Evolutionary conservation across 2,113 vertebrate genomes (phyloP).

Genomic region (Odobenus rosmarus): DNA sequence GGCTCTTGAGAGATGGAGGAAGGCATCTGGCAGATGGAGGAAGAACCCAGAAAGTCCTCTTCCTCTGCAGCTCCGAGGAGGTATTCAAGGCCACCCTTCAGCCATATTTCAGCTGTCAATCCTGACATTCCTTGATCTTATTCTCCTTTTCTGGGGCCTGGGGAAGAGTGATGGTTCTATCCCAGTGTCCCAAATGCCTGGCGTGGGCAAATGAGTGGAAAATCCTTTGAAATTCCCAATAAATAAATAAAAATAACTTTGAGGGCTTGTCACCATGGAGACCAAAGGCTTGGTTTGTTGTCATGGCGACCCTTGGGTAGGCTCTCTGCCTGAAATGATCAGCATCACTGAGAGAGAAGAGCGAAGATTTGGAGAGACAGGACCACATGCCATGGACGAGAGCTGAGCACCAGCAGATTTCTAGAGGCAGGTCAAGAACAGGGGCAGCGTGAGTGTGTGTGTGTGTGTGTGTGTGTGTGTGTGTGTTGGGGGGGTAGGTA

Average conservation of each 20-base stretch:
- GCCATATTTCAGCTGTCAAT: neutral
- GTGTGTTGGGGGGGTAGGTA: rapidly evolving
- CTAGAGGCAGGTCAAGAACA: neutral
- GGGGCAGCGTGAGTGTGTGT: neutral
- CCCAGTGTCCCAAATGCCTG: neutral
- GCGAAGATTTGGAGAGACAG: neutral
- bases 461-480: neutral
- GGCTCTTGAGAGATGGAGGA: neutral
- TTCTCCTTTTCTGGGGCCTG: neutral
- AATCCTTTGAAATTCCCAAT: slow-evolving; percentile 74
- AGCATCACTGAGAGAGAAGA: neutral
- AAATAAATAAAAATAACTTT: slow-evolving; percentile 76
- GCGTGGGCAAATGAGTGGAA: slow-evolving; percentile 28
- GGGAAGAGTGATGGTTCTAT: neutral
- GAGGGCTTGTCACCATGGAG: slow-evolving; percentile 69
- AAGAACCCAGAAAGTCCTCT: neutral
- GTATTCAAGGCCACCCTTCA: neutral
- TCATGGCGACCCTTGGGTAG: slow-evolving; percentile 62
- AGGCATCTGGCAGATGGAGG: neutral
- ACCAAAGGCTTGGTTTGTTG: slow-evolving; percentile 71
- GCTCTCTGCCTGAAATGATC: slow-evolving; percentile 42
- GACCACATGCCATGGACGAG: neutral
- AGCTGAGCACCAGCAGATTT: neutral
- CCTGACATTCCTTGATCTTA: neutral
- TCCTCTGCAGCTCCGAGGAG: neutral